Evolutionary conservation across 1,140 invertebrate genomes (phyloP).

Genomic region (Drosophila navojoa): DNA sequence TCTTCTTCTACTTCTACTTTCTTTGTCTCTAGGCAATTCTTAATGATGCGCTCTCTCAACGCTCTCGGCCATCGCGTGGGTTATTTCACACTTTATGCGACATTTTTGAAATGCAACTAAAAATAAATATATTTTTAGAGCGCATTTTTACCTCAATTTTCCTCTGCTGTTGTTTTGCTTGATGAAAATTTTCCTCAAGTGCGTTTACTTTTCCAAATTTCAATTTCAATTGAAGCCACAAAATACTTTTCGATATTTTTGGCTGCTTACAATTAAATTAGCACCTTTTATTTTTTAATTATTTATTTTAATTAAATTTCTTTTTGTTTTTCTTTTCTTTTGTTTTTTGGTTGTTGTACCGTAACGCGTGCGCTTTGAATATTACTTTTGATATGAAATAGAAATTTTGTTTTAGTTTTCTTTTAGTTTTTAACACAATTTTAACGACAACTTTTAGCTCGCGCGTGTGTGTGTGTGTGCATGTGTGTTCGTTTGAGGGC

Average conservation of each 20-base stretch:
- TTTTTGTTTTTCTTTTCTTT: slow-evolving; percentile 19
- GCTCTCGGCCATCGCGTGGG: slow-evolving; percentile 51
- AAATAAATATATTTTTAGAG: slow-evolving; percentile 54
- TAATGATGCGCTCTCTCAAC: background rate
- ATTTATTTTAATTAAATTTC: slow-evolving; percentile 19
- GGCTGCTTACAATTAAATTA: slow-evolving; percentile 61
- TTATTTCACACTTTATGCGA: slow-evolving; percentile 71
- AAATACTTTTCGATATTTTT: slow-evolving; percentile 22
- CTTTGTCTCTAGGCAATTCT: slow-evolving; percentile 4
- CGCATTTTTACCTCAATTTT: slow-evolving; percentile 45
- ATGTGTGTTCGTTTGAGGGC: too few relatives aligned
- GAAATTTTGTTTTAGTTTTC: slow-evolving; percentile 7
- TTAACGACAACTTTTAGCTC: slow-evolving; percentile 18
- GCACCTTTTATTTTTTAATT: slow-evolving; percentile 60
- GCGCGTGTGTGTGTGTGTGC: slow-evolving; percentile 22
- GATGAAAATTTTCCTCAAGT: background rate
- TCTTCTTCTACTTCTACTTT: background rate
- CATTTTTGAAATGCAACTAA: slow-evolving; percentile 73
- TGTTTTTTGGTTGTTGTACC: slow-evolving; percentile 29
- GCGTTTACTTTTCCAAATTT: slow-evolving; percentile 19
- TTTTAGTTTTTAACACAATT: slow-evolving; percentile 52
- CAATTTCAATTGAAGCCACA: slow-evolving; percentile 19
- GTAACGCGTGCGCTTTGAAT: slow-evolving; percentile 57
- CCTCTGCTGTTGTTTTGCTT: slow-evolving; percentile 4
- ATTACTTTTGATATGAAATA: slow-evolving; percentile 49